Evolutionary conservation across 2,113 vertebrate genomes (phyloP).

Genomic region (Caranx melampygus): DNA sequence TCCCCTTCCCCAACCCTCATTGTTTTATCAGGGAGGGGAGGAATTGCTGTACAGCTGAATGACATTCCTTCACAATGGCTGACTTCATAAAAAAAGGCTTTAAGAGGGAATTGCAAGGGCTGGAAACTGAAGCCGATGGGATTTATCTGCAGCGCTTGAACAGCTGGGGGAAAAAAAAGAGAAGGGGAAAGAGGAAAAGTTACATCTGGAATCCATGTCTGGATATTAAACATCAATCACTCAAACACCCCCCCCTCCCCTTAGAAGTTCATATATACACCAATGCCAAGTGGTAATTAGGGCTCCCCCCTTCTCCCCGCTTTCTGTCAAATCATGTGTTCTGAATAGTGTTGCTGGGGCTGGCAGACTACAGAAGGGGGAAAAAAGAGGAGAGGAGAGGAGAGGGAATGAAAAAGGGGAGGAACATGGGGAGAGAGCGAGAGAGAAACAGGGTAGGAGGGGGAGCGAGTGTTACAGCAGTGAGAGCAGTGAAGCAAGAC

Average conservation of each 20-base stretch:
- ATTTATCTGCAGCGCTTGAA: not conserved
- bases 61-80: constrained; percentile 62
- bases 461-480: constrained; percentile 54
- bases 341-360: constrained; percentile 79
- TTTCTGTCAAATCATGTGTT: constrained; percentile 86
- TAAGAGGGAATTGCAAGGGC: constrained; percentile 33
- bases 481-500: constrained; percentile 77
- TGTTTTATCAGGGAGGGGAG: constrained; percentile 53
- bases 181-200: not conserved
- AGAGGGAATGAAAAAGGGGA: constrained; percentile 21
- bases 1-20: constrained; percentile 13
- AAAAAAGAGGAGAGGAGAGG: constrained; percentile 42
- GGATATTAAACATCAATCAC: constrained; percentile 31
- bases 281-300: constrained; percentile 60
- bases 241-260: not conserved
- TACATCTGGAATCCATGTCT: constrained; percentile 21
- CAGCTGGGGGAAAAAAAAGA: constrained; percentile 8
- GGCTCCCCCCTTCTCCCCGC: constrained; percentile 81
- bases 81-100: constrained; percentile 29
- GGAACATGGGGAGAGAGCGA: constrained; percentile 10
- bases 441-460: constrained; percentile 38
- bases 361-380: constrained; percentile 67
- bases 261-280: constrained; percentile 8
- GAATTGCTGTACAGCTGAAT: constrained; percentile 10
- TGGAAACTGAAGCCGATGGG: constrained; percentile 10